These are phyloP conservation scores for Hippocampus guttulatus DNA, from an alignment of 2,113 vertebrate genomes.

Conservation along the genomic window DNA sequence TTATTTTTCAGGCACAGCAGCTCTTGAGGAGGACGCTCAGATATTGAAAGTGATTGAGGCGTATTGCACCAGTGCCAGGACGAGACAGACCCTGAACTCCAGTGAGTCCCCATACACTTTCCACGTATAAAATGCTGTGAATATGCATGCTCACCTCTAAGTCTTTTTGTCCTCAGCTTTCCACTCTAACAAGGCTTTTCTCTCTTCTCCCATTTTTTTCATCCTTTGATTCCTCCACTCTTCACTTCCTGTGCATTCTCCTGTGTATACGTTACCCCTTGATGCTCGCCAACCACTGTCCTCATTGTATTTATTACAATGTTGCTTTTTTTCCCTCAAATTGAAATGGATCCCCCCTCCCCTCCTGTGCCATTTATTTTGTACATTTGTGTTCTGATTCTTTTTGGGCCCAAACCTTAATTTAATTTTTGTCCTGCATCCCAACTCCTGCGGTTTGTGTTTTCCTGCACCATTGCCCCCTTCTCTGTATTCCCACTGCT, in stretches of 20 bases:
- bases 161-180: constrained; percentile 41
- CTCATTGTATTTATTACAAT: not conserved
- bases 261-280: not conserved
- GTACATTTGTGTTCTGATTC: not conserved
- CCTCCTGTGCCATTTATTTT: not conserved
- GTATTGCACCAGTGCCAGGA: constrained; percentile 97
- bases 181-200: constrained; percentile 83
- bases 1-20: constrained; percentile 83
- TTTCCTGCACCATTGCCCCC: not conserved
- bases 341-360: not conserved
- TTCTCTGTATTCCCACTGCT: not conserved
- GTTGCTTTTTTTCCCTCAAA: not conserved
- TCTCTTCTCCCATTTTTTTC: constrained; percentile 66
- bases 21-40: constrained; percentile 95
- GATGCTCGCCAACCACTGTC: not conserved
- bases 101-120: constrained; percentile 75
- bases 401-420: not conserved
- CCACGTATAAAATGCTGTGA: not conserved
- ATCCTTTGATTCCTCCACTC: constrained; percentile 14
- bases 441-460: constrained; percentile 19
- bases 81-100: constrained; percentile 94
- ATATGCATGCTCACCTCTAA: constrained; percentile 8
- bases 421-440: constrained; percentile 17
- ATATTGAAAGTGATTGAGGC: constrained; percentile 98
- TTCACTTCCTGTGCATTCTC: constrained; percentile 3